Conservation (phyloP, 2,888 invertebrate species). For the Ceriagrion tenellum region DNA sequence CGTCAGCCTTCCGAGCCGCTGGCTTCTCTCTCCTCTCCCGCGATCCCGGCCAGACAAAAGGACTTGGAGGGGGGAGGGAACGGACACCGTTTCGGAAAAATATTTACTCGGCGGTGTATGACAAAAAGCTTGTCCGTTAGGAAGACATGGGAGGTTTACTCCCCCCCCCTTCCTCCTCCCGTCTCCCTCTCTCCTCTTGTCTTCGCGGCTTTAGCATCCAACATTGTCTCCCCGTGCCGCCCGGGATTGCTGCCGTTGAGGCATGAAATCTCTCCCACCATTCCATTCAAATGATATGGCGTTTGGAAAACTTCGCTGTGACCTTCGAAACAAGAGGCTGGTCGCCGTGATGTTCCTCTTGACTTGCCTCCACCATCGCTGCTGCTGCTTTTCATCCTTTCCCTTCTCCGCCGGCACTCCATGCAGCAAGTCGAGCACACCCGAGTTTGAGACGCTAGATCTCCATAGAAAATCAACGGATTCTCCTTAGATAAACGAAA, state of each 20-base stretch:
- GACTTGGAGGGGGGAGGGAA: background rate
- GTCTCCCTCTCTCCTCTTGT: background rate
- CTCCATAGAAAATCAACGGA: no score
- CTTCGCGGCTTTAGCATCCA: conserved; percentile 9
- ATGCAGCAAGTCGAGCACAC: no score
- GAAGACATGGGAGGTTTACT: background rate
- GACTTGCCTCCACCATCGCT: background rate
- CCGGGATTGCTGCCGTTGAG: background rate
- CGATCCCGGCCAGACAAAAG: background rate
- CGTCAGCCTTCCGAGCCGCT: background rate
- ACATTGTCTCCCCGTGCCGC: conserved; percentile 7
- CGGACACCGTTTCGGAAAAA: background rate
- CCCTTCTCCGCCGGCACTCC: background rate
- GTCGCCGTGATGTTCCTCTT: background rate
- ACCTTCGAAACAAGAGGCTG: background rate
- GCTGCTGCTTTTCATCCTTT: background rate
- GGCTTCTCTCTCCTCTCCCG: background rate
- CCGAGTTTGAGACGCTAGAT: no score
- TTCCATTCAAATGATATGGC: conserved; percentile 10
- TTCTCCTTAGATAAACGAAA: no score
- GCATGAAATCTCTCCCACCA: conserved; percentile 20
- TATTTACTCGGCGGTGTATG: background rate
- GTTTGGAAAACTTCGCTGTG: background rate
- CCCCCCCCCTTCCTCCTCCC: no score
- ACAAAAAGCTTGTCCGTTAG: conserved; percentile 31